Evolutionary conservation across 2,888 invertebrate species (phyloP).

Genomic region (Diarsia rubi): DNA sequence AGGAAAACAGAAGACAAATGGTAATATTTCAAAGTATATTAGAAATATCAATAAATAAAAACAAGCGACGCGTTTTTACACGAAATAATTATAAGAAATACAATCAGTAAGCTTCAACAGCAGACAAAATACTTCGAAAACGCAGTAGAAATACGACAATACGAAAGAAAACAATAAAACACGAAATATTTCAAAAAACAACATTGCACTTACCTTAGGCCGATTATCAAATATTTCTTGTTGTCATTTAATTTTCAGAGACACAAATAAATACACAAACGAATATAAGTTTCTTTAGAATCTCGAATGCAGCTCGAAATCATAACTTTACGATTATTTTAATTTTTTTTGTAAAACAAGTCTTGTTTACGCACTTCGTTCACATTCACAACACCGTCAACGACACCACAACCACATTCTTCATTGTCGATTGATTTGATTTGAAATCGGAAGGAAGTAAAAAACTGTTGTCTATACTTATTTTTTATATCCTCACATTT

Average conservation of each 20-base stretch:
- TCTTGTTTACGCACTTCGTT: slow-evolving; percentile 71
- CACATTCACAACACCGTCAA: slow-evolving; percentile 57
- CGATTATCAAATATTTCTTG: slow-evolving; percentile 22
- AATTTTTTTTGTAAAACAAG: slow-evolving; percentile 49
- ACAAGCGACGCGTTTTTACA: slow-evolving; percentile 32
- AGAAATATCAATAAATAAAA: slow-evolving; percentile 20
- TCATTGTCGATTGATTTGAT: slow-evolving; percentile 72
- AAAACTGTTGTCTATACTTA: slow-evolving; percentile 59
- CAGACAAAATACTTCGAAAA: slow-evolving; percentile 4
- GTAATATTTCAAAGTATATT: background rate
- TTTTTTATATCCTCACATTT: background rate
- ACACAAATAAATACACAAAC: slow-evolving; percentile 38
- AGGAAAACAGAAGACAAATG: background rate
- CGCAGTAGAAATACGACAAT: slow-evolving; percentile 2
- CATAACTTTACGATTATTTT: slow-evolving; percentile 29
- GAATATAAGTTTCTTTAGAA: slow-evolving; percentile 9
- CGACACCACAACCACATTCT: too few species aligned
- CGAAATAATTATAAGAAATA: slow-evolving; percentile 1
- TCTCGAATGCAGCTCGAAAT: slow-evolving; percentile 1
- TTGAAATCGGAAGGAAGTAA: slow-evolving; percentile 50
- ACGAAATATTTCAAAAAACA: slow-evolving; percentile 48
- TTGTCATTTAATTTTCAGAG: slow-evolving; percentile 6
- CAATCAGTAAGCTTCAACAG: slow-evolving; percentile 14
- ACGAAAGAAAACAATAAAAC: slow-evolving; percentile 9
- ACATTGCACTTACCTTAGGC: slow-evolving; percentile 56